phyloP scores from a whole-genome alignment of 2,888 invertebrate species.

The Dione vanillae region DNA sequence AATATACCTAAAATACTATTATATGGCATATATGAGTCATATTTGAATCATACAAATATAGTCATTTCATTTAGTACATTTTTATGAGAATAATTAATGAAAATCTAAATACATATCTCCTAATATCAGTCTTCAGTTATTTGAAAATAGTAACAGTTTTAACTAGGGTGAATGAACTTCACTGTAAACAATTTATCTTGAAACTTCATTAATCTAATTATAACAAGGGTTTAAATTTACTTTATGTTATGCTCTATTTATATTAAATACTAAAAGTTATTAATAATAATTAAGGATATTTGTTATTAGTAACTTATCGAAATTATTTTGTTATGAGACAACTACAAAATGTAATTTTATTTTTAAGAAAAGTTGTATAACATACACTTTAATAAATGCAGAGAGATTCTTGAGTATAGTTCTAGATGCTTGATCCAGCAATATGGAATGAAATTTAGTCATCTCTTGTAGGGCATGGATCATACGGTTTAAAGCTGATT shows the following conservation, averaged over 20 bases:
- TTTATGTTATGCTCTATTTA: background rate
- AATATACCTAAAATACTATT: constrained; percentile 18
- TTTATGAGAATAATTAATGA: background rate
- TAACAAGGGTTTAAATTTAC: constrained; percentile 3
- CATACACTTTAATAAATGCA: constrained; percentile 94
- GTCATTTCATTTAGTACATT: background rate
- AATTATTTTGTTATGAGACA: too few species aligned
- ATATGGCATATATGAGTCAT: constrained; percentile 32
- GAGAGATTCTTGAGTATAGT: constrained; percentile 95
- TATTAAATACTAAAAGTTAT: background rate
- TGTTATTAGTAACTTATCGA: background rate
- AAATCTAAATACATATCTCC: background rate
- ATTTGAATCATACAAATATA: background rate
- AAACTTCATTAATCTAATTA: constrained; percentile 24
- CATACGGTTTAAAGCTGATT: constrained; percentile 87
- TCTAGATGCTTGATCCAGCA: constrained; percentile 95
- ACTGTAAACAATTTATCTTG: constrained; percentile 48
- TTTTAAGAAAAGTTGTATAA: constrained; percentile 40
- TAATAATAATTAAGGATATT: background rate
- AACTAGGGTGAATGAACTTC: constrained; percentile 49
- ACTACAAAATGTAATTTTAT: too few species aligned
- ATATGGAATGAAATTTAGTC: constrained; percentile 95
- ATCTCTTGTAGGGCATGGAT: constrained; percentile 93
- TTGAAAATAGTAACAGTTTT: constrained; percentile 16
- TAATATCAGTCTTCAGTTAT: background rate